Evolutionary conservation across 2,113 vertebrate species (phyloP).

Genomic region (Hyperoodon ampullatus): DNA sequence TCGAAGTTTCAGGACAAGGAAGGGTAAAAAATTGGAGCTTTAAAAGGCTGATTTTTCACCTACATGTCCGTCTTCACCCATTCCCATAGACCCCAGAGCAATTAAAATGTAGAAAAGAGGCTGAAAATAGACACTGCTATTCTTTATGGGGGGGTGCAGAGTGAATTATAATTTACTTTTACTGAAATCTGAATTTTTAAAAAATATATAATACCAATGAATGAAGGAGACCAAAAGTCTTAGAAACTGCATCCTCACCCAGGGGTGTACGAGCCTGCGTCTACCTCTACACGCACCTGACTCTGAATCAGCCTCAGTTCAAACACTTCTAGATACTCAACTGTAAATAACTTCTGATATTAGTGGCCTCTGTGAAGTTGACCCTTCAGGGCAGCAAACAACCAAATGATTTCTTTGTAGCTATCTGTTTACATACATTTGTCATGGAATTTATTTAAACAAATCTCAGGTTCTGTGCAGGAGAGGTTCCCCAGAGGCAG

Average conservation of each 20-base stretch:
- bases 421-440: background rate
- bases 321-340: conserved; percentile 43
- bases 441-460: conserved; percentile 65
- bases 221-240: conserved; percentile 10
- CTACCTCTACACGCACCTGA: background rate
- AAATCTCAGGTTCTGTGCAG: background rate
- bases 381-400: conserved; percentile 59
- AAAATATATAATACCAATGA: conserved; percentile 32
- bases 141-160: conserved; percentile 24
- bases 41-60: conserved; percentile 84
- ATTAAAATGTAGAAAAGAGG: conserved; percentile 83
- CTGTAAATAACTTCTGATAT: conserved; percentile 45
- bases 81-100: conserved; percentile 75
- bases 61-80: conserved; percentile 67
- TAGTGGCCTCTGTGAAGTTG: conserved; percentile 56
- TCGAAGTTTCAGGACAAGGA: conserved; percentile 84
- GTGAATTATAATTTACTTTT: conserved; percentile 78
- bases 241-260: background rate
- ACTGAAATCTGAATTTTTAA: conserved; percentile 75
- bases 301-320: background rate
- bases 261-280: background rate
- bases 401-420: conserved; percentile 62
- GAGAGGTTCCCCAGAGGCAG: background rate
- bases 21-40: conserved; percentile 76
- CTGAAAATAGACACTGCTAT: conserved; percentile 78